Evolutionary conservation across 2,113 vertebrate species (phyloP).

Genomic region (Halichoeres trimaculatus): DNA sequence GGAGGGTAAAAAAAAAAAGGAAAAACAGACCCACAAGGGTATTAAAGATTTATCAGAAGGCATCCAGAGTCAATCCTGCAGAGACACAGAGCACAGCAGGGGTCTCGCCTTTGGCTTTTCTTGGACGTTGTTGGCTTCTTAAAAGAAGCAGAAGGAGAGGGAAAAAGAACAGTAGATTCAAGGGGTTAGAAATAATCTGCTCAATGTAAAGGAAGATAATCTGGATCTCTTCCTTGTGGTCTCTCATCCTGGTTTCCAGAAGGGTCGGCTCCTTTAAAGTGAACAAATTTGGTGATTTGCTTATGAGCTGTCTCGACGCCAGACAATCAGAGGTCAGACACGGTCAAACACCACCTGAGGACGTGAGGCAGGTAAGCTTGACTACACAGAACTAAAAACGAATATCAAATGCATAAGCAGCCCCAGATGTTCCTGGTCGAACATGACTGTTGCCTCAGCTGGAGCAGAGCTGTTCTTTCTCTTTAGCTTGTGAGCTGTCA

Average conservation of each 20-base stretch:
- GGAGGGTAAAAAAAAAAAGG: slow-evolving; percentile 67
- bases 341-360: slow-evolving; percentile 25
- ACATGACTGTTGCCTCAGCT: slow-evolving; percentile 23
- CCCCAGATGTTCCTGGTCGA: slow-evolving; percentile 65
- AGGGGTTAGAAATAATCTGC: neutral
- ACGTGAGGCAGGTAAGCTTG: slow-evolving; percentile 1
- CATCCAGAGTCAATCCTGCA: slow-evolving; percentile 63
- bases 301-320: slow-evolving; percentile 6
- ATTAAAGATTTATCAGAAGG: slow-evolving; percentile 76
- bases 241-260: neutral
- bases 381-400: slow-evolving; percentile 32
- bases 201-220: slow-evolving; percentile 10
- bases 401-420: slow-evolving; percentile 57
- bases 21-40: slow-evolving; percentile 70
- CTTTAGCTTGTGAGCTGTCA: neutral
- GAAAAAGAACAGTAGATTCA: slow-evolving; percentile 2
- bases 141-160: slow-evolving; percentile 15
- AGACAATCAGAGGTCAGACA: slow-evolving; percentile 19
- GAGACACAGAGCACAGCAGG: slow-evolving; percentile 50
- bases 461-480: slow-evolving; percentile 5
- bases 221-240: neutral
- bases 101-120: slow-evolving; percentile 58
- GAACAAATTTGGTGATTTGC: slow-evolving; percentile 33
- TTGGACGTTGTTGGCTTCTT: slow-evolving; percentile 18
- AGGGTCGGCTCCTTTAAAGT: slow-evolving; percentile 20